Conservation (phyloP, 2,113 vertebrate genomes). For the Phycodurus eques region DNA sequence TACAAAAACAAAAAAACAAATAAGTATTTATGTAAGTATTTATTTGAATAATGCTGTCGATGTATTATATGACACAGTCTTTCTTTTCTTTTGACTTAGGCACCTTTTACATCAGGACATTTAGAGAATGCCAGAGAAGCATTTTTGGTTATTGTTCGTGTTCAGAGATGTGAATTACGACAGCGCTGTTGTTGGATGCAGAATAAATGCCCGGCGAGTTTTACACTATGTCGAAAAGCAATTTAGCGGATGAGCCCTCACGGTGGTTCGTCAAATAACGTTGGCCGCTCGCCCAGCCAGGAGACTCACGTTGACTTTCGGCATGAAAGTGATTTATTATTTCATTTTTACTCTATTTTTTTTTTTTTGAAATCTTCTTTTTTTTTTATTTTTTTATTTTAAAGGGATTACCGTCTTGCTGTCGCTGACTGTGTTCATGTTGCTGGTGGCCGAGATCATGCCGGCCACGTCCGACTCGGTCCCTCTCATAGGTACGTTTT, state of each 20-base stretch:
- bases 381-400: conserved; percentile 32
- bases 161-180: conserved; percentile 2
- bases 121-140: conserved; percentile 55
- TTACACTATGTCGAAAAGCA: conserved; percentile 24
- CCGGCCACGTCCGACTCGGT: conserved; percentile 75
- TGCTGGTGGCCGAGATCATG: conserved; percentile 73
- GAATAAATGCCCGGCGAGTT: conserved; percentile 13
- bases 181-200: conserved; percentile 5
- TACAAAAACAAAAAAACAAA: no score
- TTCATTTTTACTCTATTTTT: conserved; percentile 26
- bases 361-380: conserved; percentile 33
- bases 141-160: conserved; percentile 50
- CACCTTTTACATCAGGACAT: conserved; percentile 18
- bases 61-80: conserved; percentile 18
- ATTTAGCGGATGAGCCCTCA: conserved; percentile 26
- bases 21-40: neutral
- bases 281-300: neutral
- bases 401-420: conserved; percentile 72
- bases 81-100: conserved; percentile 25
- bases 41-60: neutral
- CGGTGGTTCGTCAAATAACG: conserved; percentile 49
- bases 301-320: conserved; percentile 3
- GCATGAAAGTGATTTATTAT: conserved; percentile 10
- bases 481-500: conserved; percentile 70
- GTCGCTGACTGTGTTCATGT: conserved; percentile 74